Conservation (phyloP, 2,888 invertebrate genomes). For the Apantesis nais region DNA sequence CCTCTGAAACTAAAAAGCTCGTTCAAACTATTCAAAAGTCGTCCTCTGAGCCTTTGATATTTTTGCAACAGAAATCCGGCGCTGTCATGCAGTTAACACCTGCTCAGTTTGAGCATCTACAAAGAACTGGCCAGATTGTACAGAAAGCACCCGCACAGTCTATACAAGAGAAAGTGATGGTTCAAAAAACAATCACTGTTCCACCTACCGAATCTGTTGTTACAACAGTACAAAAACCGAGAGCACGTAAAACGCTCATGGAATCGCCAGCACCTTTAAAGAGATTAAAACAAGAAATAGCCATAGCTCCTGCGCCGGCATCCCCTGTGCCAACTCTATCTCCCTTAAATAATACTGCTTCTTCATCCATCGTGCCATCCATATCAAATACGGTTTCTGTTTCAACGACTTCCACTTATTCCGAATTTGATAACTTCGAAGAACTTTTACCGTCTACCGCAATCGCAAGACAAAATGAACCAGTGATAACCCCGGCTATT, state of each 20-base stretch:
- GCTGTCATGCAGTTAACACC: constrained; percentile 79
- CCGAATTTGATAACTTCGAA: constrained; percentile 77
- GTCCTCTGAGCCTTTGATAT: constrained; percentile 73
- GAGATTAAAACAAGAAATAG: constrained; percentile 69
- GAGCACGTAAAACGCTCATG: constrained; percentile 61
- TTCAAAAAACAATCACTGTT: constrained; percentile 68
- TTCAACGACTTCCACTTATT: constrained; percentile 55
- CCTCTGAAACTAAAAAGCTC: constrained; percentile 71
- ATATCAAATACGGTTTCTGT: constrained; percentile 57
- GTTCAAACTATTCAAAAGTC: constrained; percentile 72
- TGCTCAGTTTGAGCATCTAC: constrained; percentile 82
- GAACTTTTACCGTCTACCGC: constrained; percentile 80
- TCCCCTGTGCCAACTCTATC: constrained; percentile 34
- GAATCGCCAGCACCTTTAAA: constrained; percentile 66
- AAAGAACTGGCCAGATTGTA: constrained; percentile 79
- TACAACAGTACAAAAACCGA: constrained; percentile 60
- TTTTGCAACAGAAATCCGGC: constrained; percentile 80
- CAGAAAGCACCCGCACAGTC: constrained; percentile 62
- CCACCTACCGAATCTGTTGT: constrained; percentile 57
- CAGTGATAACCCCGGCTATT: constrained; percentile 23
- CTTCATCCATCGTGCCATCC: constrained; percentile 51
- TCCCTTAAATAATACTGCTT: constrained; percentile 52
- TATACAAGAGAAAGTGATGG: constrained; percentile 65
- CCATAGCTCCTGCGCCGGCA: constrained; percentile 60
- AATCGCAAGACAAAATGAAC: constrained; percentile 69